These are phyloP conservation scores for Smittia sp. DNA, from an alignment of 2,888 invertebrate genomes.

Conservation along the genomic window DNA sequence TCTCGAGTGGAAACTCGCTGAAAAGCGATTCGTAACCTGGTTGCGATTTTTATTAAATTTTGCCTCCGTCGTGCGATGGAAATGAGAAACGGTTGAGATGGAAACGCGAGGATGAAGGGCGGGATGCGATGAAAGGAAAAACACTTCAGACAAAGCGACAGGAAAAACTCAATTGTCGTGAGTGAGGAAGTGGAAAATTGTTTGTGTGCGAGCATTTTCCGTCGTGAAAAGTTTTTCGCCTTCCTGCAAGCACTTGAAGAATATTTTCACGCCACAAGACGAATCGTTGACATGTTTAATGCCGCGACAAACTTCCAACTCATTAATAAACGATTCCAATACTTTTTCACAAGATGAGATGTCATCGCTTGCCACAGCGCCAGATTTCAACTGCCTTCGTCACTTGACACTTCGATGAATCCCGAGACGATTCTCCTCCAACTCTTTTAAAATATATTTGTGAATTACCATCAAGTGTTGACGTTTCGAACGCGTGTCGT, in stretches of 20 bases:
- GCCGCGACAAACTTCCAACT: background rate
- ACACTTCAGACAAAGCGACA: conserved; percentile 23
- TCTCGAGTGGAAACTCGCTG: conserved; percentile 28
- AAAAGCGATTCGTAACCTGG: conserved; percentile 29
- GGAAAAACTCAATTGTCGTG: conserved; percentile 19
- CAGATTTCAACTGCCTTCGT: conserved; percentile 18
- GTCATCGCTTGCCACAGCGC: background rate
- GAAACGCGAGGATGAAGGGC: background rate
- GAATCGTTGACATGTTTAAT: background rate
- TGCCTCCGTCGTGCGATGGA: background rate
- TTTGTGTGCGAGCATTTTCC: conserved; percentile 19
- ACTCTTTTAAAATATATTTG: conserved; percentile 25
- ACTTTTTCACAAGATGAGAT: background rate
- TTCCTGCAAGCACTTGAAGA: background rate
- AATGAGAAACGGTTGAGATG: conserved; percentile 16
- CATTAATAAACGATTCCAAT: conserved; percentile 12
- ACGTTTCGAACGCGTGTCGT: conserved; percentile 37
- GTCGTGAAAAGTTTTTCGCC: background rate
- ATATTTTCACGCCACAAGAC: background rate
- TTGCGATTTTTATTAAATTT: conserved; percentile 6
- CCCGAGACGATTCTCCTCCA: conserved; percentile 8
- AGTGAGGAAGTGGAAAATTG: conserved; percentile 35
- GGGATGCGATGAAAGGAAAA: conserved; percentile 4
- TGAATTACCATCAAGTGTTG: conserved; percentile 41
- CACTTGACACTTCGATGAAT: conserved; percentile 31